Base-by-base conservation (phyloP, 2,888 invertebrate species). In the Deilephila elpenor region DNA sequence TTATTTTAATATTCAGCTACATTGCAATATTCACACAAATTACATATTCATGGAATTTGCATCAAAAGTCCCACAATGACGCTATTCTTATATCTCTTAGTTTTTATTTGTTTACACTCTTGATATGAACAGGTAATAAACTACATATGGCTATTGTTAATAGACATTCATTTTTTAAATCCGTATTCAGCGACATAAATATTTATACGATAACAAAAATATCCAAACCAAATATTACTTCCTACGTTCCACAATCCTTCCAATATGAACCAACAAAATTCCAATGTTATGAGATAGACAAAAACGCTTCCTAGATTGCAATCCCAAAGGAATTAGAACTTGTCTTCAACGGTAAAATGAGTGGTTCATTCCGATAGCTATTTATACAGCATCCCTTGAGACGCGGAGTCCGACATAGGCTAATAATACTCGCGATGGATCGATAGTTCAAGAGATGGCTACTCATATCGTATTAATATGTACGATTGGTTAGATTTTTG, bases 291-390 rank as follows among this genome's bases (percentile, higher is more conserved):
- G 17, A 11, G 51, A 25, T 51, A 2, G 51, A 17, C 14, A 67
- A 67, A 51, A 67, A 25, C 44, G 51, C 7, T 17, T 44, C 20
- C 51, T 51, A 25, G 17, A 67, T 25, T 11, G 25, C 44, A 44
- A 67, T 67, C 67, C 67, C 51, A 3, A 67, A 51, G 51, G 67
- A 51, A 67, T 67, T 51, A 44, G 67, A 67, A 67, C 20, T 67
- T 67, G 67, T 67, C 67, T 67, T 44, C 44, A 25, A 17, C 67
- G 44, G 29, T 25, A 51, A 67, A 67, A 67, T 29, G 44, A 44
- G 44, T 44, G 67, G 67, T n/a, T 67, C 20, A 51, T 67, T 67
- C 25, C 67, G 67, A 51, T 51, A 6, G 25, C 25, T 67, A 67
- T 67, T 67, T 67, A 67, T 67, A 67, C 25, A 25, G 67, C 17